phyloP scores from a whole-genome alignment of 1,140 invertebrate species.

The Bemisia tabaci region DNA sequence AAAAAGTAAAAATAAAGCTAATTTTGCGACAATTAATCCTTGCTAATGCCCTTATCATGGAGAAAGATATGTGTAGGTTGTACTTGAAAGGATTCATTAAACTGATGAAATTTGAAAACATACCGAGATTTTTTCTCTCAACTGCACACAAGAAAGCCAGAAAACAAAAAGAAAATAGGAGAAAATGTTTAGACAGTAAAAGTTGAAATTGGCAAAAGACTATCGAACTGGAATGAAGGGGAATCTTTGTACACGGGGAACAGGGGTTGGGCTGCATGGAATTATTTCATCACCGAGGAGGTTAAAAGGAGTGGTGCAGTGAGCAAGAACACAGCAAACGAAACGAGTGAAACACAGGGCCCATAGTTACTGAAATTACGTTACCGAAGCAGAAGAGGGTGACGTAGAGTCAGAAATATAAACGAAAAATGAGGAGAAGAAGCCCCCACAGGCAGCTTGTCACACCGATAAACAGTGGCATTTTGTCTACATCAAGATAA shows the following conservation, averaged over 20 bases:
- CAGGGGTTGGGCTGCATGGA: not conserved
- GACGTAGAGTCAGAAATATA: slow-evolving; percentile 44
- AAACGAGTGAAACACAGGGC: not conserved
- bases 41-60: too few relatives aligned
- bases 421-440: slow-evolving; percentile 52
- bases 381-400: slow-evolving; percentile 10
- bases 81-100: too few relatives aligned
- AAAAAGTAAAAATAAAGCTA: too few relatives aligned
- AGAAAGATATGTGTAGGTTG: too few relatives aligned
- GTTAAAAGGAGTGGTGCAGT: not conserved
- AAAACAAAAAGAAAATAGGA: too few relatives aligned
- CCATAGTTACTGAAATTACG: not conserved
- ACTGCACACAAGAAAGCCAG: not conserved
- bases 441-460: slow-evolving; percentile 61
- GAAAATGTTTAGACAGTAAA: too few relatives aligned
- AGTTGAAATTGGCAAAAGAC: too few relatives aligned
- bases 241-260: too few relatives aligned
- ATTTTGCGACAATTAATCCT: too few relatives aligned
- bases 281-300: not conserved
- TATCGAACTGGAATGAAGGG: too few relatives aligned
- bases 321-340: not conserved
- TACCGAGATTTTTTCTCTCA: not conserved
- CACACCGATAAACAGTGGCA: slow-evolving; percentile 53
- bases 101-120: not conserved
- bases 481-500: slow-evolving; percentile 40